Conservation (phyloP, 2,888 invertebrate species). For the Phyllotreta cruciferae region DNA sequence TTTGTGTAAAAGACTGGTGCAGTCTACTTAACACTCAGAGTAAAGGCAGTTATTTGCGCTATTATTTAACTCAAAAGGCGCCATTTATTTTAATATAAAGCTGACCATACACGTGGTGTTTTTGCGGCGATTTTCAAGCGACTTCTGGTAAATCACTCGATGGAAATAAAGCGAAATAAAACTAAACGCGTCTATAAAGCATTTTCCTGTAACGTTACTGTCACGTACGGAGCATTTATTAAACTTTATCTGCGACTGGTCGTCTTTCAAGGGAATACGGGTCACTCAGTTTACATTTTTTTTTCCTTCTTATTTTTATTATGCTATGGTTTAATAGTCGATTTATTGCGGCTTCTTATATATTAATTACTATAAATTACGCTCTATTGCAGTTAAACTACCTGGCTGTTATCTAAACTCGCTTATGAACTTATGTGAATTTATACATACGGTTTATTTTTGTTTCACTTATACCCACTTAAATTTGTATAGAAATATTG, state of each 20-base stretch:
- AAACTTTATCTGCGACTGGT: constrained; percentile 28
- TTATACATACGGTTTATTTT: background rate
- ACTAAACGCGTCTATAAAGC: constrained; percentile 29
- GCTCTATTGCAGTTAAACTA: constrained; percentile 11
- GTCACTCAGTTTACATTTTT: constrained; percentile 20
- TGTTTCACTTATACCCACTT: background rate
- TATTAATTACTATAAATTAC: constrained; percentile 25
- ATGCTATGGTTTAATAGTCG: constrained; percentile 14
- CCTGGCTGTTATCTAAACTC: constrained; percentile 12
- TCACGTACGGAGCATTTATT: constrained; percentile 32
- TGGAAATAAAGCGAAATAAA: constrained; percentile 16
- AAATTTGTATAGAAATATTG: background rate
- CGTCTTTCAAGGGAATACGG: constrained; percentile 28
- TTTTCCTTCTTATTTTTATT: background rate
- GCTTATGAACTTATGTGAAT: background rate
- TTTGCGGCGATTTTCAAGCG: no score
- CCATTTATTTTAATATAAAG: background rate
- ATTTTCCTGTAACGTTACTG: constrained; percentile 34
- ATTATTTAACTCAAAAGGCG: no score
- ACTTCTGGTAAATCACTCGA: constrained; percentile 15
- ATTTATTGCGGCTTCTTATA: constrained; percentile 25
- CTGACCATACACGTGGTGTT: background rate
- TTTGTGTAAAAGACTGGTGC: no score
- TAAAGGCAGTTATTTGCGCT: no score
- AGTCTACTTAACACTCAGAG: no score